Evolutionary conservation across 2,113 vertebrate species (phyloP).

Genomic region (Onychorhynchus coronatus): DNA sequence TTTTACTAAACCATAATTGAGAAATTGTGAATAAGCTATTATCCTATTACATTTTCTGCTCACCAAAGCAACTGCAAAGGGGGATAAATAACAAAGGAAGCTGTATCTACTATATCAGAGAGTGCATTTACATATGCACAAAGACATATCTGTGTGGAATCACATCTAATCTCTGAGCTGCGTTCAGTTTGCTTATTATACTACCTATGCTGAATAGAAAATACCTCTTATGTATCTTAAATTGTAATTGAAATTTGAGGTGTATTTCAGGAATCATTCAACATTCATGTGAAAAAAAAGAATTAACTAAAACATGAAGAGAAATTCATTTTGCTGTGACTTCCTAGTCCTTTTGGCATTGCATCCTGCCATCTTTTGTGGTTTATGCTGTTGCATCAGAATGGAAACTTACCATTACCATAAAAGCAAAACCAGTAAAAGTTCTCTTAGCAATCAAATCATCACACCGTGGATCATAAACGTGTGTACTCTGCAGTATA

Average conservation of each 20-base stretch:
- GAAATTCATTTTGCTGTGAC: neutral
- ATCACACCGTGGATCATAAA: neutral
- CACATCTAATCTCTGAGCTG: neutral
- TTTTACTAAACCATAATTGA: neutral
- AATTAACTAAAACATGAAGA: neutral
- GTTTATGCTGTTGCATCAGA: neutral
- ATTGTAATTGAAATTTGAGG: neutral
- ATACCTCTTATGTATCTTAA: neutral
- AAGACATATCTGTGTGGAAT: neutral
- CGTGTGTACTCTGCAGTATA: neutral
- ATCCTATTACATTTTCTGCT: neutral
- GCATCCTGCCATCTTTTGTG: neutral
- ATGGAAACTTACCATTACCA: neutral
- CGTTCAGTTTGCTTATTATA: neutral
- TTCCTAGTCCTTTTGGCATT: neutral
- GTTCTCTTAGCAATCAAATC: neutral
- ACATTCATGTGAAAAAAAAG: neutral
- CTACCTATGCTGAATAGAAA: neutral
- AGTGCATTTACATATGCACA: neutral
- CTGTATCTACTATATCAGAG: neutral
- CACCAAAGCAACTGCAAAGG: neutral
- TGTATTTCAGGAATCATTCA: neutral
- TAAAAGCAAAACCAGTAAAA: neutral
- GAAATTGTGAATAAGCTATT: neutral
- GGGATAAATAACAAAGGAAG: neutral